phyloP scores from a whole-genome alignment of 2,888 invertebrate genomes.

The Smittia sp. region DNA sequence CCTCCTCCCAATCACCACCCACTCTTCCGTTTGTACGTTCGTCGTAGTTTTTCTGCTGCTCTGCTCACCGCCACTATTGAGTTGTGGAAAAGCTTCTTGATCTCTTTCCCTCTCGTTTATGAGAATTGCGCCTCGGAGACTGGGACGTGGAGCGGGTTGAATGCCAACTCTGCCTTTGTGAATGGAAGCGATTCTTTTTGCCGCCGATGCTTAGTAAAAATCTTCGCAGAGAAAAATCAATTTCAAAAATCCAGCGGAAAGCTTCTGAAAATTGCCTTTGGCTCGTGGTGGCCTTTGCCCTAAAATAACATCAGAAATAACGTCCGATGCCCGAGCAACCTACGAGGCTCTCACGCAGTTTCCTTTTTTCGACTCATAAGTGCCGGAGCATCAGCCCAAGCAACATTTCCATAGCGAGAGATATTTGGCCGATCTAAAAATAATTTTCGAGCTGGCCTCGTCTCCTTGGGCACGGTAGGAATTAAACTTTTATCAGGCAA shows the following conservation, averaged over 20 bases:
- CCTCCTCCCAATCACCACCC: background rate
- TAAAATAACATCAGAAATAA: background rate
- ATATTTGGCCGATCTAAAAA: conserved; percentile 32
- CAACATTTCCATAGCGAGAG: conserved; percentile 9
- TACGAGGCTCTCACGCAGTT: background rate
- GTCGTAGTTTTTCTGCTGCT: conserved; percentile 16
- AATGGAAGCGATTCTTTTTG: no score
- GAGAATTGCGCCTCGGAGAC: no score
- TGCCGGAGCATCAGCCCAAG: background rate
- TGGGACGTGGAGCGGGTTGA: no score
- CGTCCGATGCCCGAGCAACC: background rate
- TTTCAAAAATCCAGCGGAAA: no score
- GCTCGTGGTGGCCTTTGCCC: background rate
- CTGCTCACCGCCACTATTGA: no score
- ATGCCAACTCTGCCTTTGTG: no score
- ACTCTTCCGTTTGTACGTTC: background rate
- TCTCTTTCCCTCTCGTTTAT: background rate
- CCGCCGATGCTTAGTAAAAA: no score
- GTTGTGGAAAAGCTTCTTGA: no score
- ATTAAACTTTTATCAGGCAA: no score
- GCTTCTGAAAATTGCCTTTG: no score
- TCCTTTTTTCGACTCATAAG: background rate
- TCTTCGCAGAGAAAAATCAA: no score
- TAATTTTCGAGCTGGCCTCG: conserved; percentile 25
- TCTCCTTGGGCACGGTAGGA: conserved; percentile 19